These are phyloP conservation scores for Zele albiditarsus DNA, from an alignment of 2,888 invertebrate species.

Conservation along the genomic window DNA sequence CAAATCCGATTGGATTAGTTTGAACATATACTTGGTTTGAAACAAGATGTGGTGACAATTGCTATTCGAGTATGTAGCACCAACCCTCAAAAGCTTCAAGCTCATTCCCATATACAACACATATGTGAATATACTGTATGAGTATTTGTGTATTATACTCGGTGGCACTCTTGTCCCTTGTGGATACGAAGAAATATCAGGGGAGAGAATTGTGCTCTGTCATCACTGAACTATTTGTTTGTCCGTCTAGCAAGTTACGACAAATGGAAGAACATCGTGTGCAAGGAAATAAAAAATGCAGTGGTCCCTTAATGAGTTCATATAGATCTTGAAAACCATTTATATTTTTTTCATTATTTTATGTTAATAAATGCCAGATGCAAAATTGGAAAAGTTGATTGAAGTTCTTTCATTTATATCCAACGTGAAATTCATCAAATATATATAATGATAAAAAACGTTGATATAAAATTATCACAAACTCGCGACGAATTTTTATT, in stretches of 20 bases:
- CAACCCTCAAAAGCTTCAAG: conserved; percentile 1
- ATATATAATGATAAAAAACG: neutral
- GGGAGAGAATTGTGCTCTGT: conserved; percentile 32
- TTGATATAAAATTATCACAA: neutral
- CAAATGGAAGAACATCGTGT: neutral
- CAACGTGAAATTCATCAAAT: neutral
- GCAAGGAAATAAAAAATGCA: neutral
- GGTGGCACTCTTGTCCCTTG: conserved; percentile 20
- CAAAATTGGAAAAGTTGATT: neutral
- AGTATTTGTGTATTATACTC: neutral
- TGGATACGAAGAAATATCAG: neutral
- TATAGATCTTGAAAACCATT: conserved; percentile 15
- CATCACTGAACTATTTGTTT: conserved; percentile 35
- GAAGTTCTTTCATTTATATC: conserved; percentile 7
- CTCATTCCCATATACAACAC: conserved; percentile 5
- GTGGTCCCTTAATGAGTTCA: conserved; percentile 4
- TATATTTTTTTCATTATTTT: conserved; percentile 37
- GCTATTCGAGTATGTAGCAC: neutral
- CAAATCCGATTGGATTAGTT: conserved; percentile 31
- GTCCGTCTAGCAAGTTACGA: conserved; percentile 25
- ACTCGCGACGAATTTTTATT: neutral
- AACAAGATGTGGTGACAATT: conserved; percentile 27
- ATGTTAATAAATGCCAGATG: conserved; percentile 28
- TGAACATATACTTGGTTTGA: conserved; percentile 26
- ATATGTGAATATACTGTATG: conserved; percentile 12